phyloP scores from a whole-genome alignment of 2,113 vertebrate genomes.

The Thalassoma bifasciatum region DNA sequence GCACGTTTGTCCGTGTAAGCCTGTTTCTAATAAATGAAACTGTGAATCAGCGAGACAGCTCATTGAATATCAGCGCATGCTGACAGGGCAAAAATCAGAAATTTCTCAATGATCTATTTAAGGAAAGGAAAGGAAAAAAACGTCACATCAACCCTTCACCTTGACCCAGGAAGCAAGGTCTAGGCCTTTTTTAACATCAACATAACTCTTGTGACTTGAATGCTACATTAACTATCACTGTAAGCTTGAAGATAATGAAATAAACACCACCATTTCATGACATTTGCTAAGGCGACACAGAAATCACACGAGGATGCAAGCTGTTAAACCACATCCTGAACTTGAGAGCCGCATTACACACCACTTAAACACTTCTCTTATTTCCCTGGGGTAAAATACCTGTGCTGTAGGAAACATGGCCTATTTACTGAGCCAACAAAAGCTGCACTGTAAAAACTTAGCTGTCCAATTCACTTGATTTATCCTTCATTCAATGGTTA shows the following conservation, averaged over 20 bases:
- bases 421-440: slow-evolving; percentile 12
- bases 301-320: slow-evolving; percentile 7
- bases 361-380: slow-evolving; percentile 22
- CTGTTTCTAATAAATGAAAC: slow-evolving; percentile 47
- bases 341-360: slow-evolving; percentile 12
- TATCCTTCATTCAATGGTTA: not conserved
- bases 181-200: not conserved
- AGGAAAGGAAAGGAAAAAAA: no score
- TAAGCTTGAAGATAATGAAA: slow-evolving; percentile 12
- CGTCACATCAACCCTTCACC: not conserved
- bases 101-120: slow-evolving; percentile 38
- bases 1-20: slow-evolving; percentile 37
- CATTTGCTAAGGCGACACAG: not conserved
- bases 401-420: not conserved
- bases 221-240: not conserved
- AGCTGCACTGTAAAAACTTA: slow-evolving; percentile 1
- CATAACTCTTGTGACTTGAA: slow-evolving; percentile 18
- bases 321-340: slow-evolving; percentile 12
- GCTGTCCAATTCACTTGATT: not conserved
- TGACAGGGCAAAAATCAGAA: slow-evolving; percentile 29
- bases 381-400: slow-evolving; percentile 24
- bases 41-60: slow-evolving; percentile 20
- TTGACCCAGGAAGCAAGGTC: slow-evolving; percentile 13
- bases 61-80: no score
- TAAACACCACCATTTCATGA: slow-evolving; percentile 11